Percentiles rank a stretch among this genome's conserved stretches.
These are phyloP conservation scores for Gallinago stenura DNA, from an alignment of 2,797 vertebrate species.

Conservation along the genomic window DNA sequence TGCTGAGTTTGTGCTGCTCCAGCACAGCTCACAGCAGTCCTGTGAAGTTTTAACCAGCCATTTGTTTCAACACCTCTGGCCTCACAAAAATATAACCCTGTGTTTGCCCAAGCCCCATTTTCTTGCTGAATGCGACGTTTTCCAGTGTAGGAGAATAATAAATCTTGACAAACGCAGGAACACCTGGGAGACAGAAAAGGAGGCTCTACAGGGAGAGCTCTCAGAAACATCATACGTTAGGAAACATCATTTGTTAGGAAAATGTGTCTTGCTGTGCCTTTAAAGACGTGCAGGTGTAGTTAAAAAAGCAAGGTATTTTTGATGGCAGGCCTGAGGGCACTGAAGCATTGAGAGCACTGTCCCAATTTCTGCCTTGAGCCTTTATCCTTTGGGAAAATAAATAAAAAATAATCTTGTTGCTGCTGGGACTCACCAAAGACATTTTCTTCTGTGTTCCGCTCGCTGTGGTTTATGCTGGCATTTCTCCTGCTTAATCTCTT, in stretches of 20 bases:
- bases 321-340: background rate
- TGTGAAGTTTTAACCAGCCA: background rate
- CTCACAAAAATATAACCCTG: background rate
- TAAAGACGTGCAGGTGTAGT: background rate
- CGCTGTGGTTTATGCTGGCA: background rate
- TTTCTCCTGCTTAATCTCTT: background rate
- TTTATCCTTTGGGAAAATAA: background rate
- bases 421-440: background rate
- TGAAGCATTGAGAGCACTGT: background rate
- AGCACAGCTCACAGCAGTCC: background rate
- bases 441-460: background rate
- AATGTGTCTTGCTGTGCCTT: background rate
- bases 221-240: background rate
- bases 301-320: slow-evolving; percentile 16
- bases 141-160: background rate
- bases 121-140: background rate
- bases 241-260: background rate
- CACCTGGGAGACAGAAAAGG: background rate
- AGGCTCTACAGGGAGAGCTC: background rate
- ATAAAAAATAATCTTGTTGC: background rate
- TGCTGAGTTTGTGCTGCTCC: background rate
- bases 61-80: background rate
- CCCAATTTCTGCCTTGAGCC: background rate
- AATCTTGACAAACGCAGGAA: background rate
- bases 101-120: background rate